A percentile compares a stretch with the other conserved stretches of the same genome.
Conservation (phyloP, 2,888 invertebrate genomes). For the Drosophila meridiana region DNA sequence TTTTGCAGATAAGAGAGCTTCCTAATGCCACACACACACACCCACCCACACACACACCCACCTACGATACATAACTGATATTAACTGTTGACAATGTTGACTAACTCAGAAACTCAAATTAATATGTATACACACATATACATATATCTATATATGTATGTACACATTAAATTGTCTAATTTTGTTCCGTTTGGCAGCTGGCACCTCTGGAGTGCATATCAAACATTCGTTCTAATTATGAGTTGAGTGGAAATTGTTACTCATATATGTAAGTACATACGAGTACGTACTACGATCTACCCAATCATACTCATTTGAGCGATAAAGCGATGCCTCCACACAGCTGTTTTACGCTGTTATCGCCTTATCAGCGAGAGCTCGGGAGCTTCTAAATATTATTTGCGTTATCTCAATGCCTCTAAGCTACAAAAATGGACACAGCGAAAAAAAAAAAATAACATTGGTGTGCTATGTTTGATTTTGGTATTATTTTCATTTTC, state of each 20-base stretch:
- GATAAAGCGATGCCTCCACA: conserved; percentile 4
- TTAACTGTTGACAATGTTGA: conserved; percentile 9
- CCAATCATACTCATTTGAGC: not conserved
- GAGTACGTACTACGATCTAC: no score
- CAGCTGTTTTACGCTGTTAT: conserved; percentile 42
- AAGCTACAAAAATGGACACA: conserved; percentile 54
- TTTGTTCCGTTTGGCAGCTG: not conserved
- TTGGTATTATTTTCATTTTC: conserved; percentile 12
- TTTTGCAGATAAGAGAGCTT: conserved; percentile 42
- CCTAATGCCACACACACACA: conserved; percentile 12
- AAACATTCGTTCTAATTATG: conserved; percentile 36
- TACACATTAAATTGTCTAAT: not conserved
- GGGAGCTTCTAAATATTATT: conserved; percentile 11
- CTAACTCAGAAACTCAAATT: conserved; percentile 2
- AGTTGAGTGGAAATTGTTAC: conserved; percentile 1
- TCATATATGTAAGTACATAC: conserved; percentile 1
- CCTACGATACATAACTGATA: not conserved
- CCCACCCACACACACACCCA: not conserved
- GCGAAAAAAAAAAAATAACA: not conserved
- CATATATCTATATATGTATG: not conserved
- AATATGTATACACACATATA: not conserved
- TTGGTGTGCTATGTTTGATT: conserved; percentile 25
- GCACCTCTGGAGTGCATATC: conserved; percentile 30
- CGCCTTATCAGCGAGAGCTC: conserved; percentile 50
- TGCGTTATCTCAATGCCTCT: conserved; percentile 35